Conservation (phyloP, 2,113 vertebrate species). For the Callorhinus ursinus region DNA sequence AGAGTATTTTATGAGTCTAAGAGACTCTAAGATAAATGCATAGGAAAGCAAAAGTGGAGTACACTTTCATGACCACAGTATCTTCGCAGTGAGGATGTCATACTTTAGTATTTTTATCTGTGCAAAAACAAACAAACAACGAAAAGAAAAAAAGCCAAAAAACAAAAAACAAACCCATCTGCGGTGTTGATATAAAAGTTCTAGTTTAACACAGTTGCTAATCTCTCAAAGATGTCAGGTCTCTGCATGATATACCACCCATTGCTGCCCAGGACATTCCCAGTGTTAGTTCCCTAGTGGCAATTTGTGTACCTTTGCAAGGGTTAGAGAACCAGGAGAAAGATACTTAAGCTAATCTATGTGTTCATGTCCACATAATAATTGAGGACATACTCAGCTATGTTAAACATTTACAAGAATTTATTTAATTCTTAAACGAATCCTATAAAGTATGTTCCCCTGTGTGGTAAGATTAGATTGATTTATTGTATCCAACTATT, state of each 20-base stretch:
- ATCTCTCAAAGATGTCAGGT: not conserved
- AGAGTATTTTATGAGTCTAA: not conserved
- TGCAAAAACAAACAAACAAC: not conserved
- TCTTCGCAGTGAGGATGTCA: not conserved
- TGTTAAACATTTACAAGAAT: not conserved
- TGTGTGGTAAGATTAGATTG: not conserved
- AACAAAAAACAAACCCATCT: not conserved
- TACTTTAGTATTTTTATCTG: not conserved
- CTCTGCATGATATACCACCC: not conserved
- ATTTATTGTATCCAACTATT: not conserved
- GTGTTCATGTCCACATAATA: not conserved
- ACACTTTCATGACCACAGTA: not conserved
- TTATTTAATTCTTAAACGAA: not conserved
- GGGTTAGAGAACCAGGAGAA: not conserved
- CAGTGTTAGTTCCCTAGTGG: not conserved
- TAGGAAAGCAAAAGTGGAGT: not conserved
- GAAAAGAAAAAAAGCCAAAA: not conserved
- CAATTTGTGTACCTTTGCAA: not conserved
- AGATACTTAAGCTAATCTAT: not conserved
- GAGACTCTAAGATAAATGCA: not conserved
- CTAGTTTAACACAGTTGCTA: not conserved
- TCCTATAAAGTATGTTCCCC: not conserved
- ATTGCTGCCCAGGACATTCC: not conserved
- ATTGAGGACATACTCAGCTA: not conserved
- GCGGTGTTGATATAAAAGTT: not conserved